A percentile compares a stretch with the other conserved stretches of the same genome.
phyloP scores from a whole-genome alignment of 1,140 invertebrate genomes.

The Drosophila funebris region DNA sequence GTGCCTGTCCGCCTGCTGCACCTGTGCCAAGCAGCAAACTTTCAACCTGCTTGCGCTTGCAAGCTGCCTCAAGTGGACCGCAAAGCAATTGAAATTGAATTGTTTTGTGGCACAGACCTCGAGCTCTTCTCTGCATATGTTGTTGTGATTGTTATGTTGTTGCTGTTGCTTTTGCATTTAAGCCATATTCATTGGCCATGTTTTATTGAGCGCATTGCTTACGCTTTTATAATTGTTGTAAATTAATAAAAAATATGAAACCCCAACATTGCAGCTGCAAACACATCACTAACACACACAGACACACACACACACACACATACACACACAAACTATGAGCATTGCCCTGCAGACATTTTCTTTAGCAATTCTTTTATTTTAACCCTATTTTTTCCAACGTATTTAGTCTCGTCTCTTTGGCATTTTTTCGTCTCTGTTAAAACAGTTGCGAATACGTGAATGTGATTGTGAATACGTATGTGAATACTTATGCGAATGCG shows the following conservation, averaged over 20 bases:
- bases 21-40: slow-evolving; percentile 37
- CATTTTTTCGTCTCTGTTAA: slow-evolving; percentile 35
- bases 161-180: slow-evolving; percentile 51
- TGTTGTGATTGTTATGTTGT: slow-evolving; percentile 47
- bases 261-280: slow-evolving; percentile 24
- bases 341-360: slow-evolving; percentile 68
- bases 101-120: slow-evolving; percentile 73
- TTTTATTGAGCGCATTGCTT: slow-evolving; percentile 77
- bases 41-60: not conserved
- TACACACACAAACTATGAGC: slow-evolving; percentile 31
- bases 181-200: slow-evolving; percentile 60
- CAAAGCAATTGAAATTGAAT: slow-evolving; percentile 80
- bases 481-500: slow-evolving; percentile 31
- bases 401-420: slow-evolving; percentile 41
- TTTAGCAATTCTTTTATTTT: slow-evolving; percentile 69
- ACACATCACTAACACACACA: slow-evolving; percentile 8
- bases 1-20: slow-evolving; percentile 35
- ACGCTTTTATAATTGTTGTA: slow-evolving; percentile 76
- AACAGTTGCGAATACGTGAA: not conserved
- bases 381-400: slow-evolving; percentile 47
- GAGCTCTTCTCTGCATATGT: slow-evolving; percentile 39
- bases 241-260: slow-evolving; percentile 69
- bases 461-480: slow-evolving; percentile 26
- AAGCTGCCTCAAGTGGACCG: slow-evolving; percentile 70
- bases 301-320: slow-evolving; percentile 5